Conservation (phyloP, 1,140 invertebrate genomes). For the Pemphigus obesinymphae region DNA sequence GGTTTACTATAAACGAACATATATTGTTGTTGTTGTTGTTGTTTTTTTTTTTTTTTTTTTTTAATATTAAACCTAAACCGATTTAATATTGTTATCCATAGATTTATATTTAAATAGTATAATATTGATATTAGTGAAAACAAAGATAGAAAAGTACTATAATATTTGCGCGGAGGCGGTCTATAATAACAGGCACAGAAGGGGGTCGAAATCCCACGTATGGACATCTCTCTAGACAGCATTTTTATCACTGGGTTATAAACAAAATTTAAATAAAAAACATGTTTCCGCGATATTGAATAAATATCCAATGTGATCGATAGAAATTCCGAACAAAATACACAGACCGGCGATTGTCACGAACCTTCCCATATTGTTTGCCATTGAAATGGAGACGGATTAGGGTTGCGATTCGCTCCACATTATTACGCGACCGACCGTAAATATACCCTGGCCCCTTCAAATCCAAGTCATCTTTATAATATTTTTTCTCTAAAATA, state of each 20-base stretch:
- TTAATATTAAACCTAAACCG: neutral
- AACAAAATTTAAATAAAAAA: neutral
- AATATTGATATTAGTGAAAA: neutral
- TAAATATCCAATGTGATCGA: neutral
- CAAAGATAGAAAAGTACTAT: neutral
- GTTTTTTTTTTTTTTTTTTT: neutral
- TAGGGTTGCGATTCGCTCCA: neutral
- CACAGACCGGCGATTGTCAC: conserved; percentile 12
- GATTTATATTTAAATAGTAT: neutral
- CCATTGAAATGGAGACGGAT: conserved; percentile 25
- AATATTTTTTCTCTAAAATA: neutral
- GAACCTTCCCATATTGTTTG: conserved; percentile 18
- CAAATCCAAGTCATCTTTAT: neutral
- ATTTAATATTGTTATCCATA: neutral
- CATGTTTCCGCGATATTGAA: neutral
- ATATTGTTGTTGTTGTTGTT: too few relatives aligned
- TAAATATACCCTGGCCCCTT: neutral
- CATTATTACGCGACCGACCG: conserved; percentile 15
- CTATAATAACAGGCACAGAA: neutral
- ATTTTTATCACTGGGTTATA: conserved; percentile 4
- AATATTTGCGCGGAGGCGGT: neutral
- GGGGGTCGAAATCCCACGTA: conserved; percentile 8
- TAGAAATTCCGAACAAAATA: neutral
- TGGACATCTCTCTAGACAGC: neutral
- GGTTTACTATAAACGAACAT: neutral